Evolutionary conservation across 2,797 vertebrate genomes (phyloP), one percentile per base, ranked within the genome.

Genomic region (Miichthys miiuy): DNA sequence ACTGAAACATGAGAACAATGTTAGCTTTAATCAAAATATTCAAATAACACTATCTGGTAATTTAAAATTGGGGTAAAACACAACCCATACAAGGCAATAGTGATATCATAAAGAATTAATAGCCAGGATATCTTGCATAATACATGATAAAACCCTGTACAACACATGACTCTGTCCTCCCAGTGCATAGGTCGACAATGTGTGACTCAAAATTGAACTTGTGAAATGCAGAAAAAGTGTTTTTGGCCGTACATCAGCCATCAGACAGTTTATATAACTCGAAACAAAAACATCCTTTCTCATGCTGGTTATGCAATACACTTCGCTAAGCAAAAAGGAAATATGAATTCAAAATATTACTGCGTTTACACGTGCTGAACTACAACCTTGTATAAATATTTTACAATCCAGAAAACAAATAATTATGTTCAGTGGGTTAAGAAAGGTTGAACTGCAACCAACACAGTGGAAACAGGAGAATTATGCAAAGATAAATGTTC

Each of bases 281-380:
- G n/a, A 82, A 54, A 71, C 21, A 65, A 85, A 78, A 86, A 89
- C 82, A 88, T 91, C 85, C 82, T 80, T 75, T 87, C 79, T 63
- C 79, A 67, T 60, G 78, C 42, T 6, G 58, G 51, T 89, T 88
- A 80, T 66, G 74, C 72, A 86, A 89, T 48, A 23, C 25, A 27
- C 41, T 71, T 79, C 42, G 65, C 44, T 2, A 42, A 54, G 25
- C 41, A 77, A 82, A 83, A 65, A 86, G 84, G 85, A 91, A 91
- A 87, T 68, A 61, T 48, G 64, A n/a, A 48, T 69, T 85, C 61
- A 76, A 80, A 89, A 84, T 80, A 89, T 83, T 79, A 50, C 23
- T 75, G 77, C n/a, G 2, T 71, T 52, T 42, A 57, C 74, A 82
- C 20, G 8, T 75, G 77, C 56, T 34, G 18, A 72, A 34, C 58